Base-by-base conservation (phyloP, 2,797 vertebrate genomes). In the Neosalanx taihuensis region DNA sequence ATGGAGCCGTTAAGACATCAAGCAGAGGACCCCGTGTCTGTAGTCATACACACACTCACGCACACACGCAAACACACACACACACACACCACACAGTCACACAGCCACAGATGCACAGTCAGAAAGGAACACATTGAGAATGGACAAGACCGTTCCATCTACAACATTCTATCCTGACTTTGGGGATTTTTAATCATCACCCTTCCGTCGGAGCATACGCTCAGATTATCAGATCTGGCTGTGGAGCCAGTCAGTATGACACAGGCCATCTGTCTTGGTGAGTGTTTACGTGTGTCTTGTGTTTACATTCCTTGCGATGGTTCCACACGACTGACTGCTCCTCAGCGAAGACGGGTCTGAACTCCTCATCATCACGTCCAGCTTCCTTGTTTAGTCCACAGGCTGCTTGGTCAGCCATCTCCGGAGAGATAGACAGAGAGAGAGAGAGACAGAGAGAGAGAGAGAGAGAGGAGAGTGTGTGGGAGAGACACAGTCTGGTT, bases 21-120 rank as follows among this genome's bases (percentile, higher is more conserved):
- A 61, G 26, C 12, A 61, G 26, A 61, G 26, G 10, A 29, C 59
- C 5, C 26, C 9, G 67, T 72, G 81, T 78, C 59, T 73, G 30
- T 33, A 67, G 78, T 65, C 26, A 71, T 26, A 6, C 70, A 62
- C 57, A 5, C 29, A 31, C 29, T n/a, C 4, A n/a, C 15, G 9
- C 29, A 12, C 51, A 18, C 31, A 23, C 51, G n/a, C 53, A 67
- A 46, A 56, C 29, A 56, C 49, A 67, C 7, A 57, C 0, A 57
- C 49, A 29, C 63, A 53, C 23, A 71, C 31, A 5, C 69, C 23
- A 26, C 23, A 57, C 49, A 29, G 63, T 53, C 23, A 71, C 31
- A 5, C 69, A 61, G 20, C 18, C 6, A 60, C 5, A 29, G n/a
- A 7, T 10, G 23, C 56, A 37, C 68, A 60, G 53, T 59, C 66